A percentile compares a stretch with the other conserved stretches of the same genome.
phyloP scores from a whole-genome alignment of 2,888 invertebrate genomes.

The Diadegma fenestrale region DNA sequence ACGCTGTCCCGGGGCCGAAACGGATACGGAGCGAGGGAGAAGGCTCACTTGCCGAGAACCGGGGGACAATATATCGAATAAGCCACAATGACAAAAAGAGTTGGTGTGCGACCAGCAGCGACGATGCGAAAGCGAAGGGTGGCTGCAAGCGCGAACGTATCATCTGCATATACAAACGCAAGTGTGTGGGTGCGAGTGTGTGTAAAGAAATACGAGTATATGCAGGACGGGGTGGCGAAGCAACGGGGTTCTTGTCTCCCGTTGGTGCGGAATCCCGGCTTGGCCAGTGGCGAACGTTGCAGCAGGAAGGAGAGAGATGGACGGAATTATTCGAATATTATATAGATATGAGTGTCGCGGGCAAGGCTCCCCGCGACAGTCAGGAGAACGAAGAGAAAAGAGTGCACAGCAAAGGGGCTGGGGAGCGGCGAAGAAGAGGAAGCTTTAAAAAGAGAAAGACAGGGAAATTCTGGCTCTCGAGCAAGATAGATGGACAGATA shows the following conservation, averaged over 20 bases:
- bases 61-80: constrained; percentile 83
- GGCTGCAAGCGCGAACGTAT: constrained; percentile 38
- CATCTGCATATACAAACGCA: constrained; percentile 14
- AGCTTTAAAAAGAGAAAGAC: constrained; percentile 57
- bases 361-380: constrained; percentile 49
- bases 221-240: constrained; percentile 69
- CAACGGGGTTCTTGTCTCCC: constrained; percentile 66
- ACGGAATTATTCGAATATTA: constrained; percentile 48
- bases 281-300: constrained; percentile 66
- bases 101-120: constrained; percentile 72
- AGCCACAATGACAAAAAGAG: constrained; percentile 84
- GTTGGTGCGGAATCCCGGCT: constrained; percentile 71
- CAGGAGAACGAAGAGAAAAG: constrained; percentile 42
- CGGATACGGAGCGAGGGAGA: background rate
- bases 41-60: constrained; percentile 47
- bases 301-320: constrained; percentile 63
- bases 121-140: constrained; percentile 79
- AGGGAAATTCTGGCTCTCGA: constrained; percentile 44
- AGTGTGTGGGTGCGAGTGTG: background rate
- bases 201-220: constrained; percentile 2
- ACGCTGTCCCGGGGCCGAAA: constrained; percentile 53
- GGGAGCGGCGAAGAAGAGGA: constrained; percentile 16
- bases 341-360: constrained; percentile 33
- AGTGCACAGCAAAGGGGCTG: constrained; percentile 46
- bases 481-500: constrained; percentile 70